phyloP scores from a whole-genome alignment of 2,113 vertebrate genomes.

The Lanius collurio region DNA sequence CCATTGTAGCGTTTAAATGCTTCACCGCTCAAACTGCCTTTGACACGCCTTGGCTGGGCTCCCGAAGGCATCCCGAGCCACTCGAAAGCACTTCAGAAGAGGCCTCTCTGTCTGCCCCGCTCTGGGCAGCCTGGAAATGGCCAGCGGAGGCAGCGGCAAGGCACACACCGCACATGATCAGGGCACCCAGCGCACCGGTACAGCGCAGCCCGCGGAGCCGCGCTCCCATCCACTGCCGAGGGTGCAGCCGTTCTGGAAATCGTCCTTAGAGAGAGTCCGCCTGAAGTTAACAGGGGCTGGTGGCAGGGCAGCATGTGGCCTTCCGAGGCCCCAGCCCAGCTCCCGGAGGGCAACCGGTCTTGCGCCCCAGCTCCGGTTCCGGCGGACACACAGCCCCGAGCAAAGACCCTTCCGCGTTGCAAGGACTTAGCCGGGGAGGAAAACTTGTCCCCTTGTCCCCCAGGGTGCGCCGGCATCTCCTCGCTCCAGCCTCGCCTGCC shows the following conservation, averaged over 20 bases:
- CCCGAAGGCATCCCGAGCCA: slow-evolving; percentile 35
- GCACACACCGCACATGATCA: not conserved
- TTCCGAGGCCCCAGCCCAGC: not conserved
- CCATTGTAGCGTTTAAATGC: slow-evolving; percentile 10
- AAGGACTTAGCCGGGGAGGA: not conserved
- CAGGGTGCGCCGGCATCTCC: not conserved
- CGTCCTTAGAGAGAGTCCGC: no score
- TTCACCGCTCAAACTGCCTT: slow-evolving; percentile 21
- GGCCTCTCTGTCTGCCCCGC: not conserved
- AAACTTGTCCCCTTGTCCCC: not conserved
- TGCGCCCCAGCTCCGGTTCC: no score
- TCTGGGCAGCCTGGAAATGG: not conserved
- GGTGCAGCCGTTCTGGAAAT: not conserved
- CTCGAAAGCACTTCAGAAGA: not conserved
- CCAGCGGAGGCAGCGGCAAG: not conserved
- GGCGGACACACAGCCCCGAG: no score
- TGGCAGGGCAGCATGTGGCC: not conserved
- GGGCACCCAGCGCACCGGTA: not conserved
- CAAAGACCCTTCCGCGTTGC: not conserved
- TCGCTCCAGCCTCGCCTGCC: not conserved
- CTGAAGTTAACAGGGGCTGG: not conserved
- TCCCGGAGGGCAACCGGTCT: not conserved
- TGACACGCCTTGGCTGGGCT: slow-evolving; percentile 54
- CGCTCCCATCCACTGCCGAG: not conserved
- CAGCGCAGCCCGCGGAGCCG: not conserved